Percentiles rank a stretch among this genome's conserved stretches.
Conservation (phyloP, 2,797 vertebrate genomes). For the Pipistrellus pipistrellus region DNA sequence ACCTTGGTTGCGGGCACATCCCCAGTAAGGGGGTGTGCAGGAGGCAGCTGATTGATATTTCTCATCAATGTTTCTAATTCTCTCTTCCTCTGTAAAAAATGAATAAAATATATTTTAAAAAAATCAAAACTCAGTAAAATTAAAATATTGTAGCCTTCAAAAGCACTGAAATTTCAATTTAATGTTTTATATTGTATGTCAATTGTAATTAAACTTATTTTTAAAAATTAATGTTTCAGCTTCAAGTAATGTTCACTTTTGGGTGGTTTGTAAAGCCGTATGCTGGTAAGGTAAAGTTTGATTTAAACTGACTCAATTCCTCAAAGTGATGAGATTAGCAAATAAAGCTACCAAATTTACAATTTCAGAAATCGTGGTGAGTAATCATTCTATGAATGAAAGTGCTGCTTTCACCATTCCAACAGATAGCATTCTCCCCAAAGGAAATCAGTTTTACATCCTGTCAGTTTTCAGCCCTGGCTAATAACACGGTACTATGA, state of each 20-base stretch:
- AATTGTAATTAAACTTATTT: neutral
- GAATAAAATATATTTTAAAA: neutral
- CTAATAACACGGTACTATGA: neutral
- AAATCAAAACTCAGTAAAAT: slow-evolving; percentile 60
- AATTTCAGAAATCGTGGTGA: neutral
- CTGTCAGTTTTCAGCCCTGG: neutral
- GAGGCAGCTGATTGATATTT: too few species aligned
- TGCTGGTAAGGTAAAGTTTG: slow-evolving; percentile 28
- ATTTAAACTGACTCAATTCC: slow-evolving; percentile 62
- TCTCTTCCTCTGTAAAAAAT: too few species aligned
- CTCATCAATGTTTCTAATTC: too few species aligned
- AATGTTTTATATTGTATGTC: neutral
- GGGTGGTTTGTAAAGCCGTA: slow-evolving; percentile 56
- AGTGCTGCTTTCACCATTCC: slow-evolving; percentile 34
- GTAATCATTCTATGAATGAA: slow-evolving; percentile 36
- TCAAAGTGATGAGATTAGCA: slow-evolving; percentile 35
- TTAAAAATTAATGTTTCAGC: slow-evolving; percentile 10
- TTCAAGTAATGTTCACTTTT: slow-evolving; percentile 62
- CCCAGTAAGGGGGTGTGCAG: too few species aligned
- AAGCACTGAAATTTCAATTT: slow-evolving; percentile 64
- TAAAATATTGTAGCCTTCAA: slow-evolving; percentile 54
- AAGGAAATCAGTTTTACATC: slow-evolving; percentile 7
- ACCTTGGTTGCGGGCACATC: too few species aligned
- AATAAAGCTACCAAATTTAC: slow-evolving; percentile 52
- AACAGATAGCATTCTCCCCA: slow-evolving; percentile 5